Conservation (phyloP, 2,113 vertebrate species). For the Ancistrus triradiatus region DNA sequence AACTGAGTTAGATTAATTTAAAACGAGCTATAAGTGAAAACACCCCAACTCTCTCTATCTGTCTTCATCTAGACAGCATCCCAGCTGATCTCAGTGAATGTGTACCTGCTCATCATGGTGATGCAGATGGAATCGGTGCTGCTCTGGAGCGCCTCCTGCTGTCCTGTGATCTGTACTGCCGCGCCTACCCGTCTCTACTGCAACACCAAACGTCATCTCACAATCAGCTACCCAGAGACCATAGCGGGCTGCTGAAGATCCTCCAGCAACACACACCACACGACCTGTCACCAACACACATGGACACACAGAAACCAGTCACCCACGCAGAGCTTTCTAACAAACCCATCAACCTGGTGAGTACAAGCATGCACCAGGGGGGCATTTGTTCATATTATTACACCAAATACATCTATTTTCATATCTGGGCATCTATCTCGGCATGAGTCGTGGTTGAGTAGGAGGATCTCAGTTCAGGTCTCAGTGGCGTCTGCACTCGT, state of each 20-base stretch:
- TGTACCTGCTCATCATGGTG: slow-evolving; percentile 79
- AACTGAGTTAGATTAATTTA: not conserved
- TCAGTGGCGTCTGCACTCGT: too few relatives aligned
- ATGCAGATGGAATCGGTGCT: slow-evolving; percentile 79
- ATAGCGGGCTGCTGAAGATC: slow-evolving; percentile 69
- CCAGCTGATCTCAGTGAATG: slow-evolving; percentile 79
- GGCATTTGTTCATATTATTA: too few relatives aligned
- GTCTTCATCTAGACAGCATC: slow-evolving; percentile 66
- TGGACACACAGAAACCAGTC: slow-evolving; percentile 68
- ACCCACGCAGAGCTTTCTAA: slow-evolving; percentile 73
- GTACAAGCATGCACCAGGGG: too few relatives aligned
- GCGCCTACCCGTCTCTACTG: slow-evolving; percentile 66
- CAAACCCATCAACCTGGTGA: slow-evolving; percentile 81
- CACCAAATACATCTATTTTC: too few relatives aligned
- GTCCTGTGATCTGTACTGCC: slow-evolving; percentile 80
- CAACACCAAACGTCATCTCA: slow-evolving; percentile 38
- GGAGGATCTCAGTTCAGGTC: too few relatives aligned
- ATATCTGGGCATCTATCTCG: too few relatives aligned
- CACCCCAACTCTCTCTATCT: slow-evolving; percentile 32
- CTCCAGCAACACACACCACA: slow-evolving; percentile 71
- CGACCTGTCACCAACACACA: slow-evolving; percentile 65
- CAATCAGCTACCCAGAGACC: slow-evolving; percentile 50
- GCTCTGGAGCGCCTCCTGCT: slow-evolving; percentile 74
- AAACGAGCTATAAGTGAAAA: not conserved
- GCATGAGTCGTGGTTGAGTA: too few relatives aligned